Conservation (phyloP, 2,797 vertebrate species). For the Delichon dasypus region DNA sequence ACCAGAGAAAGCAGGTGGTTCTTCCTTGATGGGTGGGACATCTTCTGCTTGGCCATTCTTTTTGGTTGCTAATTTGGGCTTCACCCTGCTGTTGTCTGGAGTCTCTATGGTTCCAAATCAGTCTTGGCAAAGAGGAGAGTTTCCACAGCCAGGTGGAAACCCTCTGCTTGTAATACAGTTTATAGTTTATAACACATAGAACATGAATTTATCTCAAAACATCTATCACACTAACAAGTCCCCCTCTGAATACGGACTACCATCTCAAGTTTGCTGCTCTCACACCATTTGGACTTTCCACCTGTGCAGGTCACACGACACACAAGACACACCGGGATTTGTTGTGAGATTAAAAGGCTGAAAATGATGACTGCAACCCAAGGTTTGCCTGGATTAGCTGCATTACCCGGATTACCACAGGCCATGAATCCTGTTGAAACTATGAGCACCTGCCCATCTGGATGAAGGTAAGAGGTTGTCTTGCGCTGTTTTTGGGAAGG, state of each 20-base stretch:
- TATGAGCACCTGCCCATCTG: no score
- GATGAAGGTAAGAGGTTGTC: fast-evolving
- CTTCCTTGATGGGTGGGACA: no score
- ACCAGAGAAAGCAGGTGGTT: no score
- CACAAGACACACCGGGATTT: background rate
- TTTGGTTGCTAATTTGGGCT: no score
- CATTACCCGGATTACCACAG: background rate
- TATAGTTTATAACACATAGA: no score
- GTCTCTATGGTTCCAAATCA: no score
- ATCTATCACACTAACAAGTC: background rate
- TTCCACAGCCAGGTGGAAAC: no score
- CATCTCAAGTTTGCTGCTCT: background rate
- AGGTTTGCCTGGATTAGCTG: background rate
- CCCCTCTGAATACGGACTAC: background rate
- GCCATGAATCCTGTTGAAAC: fast-evolving
- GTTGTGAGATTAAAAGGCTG: background rate
- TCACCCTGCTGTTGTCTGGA: no score
- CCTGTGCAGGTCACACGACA: fast-evolving
- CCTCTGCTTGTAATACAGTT: no score
- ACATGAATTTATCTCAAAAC: no score
- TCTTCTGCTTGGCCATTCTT: no score
- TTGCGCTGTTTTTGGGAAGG: background rate
- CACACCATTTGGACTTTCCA: background rate
- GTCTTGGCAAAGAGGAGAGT: no score
- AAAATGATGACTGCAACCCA: background rate